Base-by-base conservation (phyloP, 2,113 vertebrate species). In the Cephalophus harveyi region DNA sequence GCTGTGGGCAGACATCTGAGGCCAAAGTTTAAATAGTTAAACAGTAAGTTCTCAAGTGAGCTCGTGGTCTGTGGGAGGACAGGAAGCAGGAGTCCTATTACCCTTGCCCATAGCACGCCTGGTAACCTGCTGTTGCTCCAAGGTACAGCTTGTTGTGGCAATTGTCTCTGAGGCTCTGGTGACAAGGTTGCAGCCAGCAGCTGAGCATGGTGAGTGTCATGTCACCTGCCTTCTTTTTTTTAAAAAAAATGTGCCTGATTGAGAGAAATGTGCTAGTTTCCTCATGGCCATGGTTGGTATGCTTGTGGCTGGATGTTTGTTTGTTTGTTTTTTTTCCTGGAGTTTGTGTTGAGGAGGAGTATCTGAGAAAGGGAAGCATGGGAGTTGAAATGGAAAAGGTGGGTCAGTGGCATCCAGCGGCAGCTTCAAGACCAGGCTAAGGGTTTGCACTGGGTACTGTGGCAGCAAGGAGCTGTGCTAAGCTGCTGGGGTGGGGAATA, bases 151-250 rank as follows among this genome's bases (percentile, higher is more conserved):
- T 93, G 93, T 94, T 87, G 95, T 87, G 84, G 0, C 40, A 1
- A 0, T 92, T 30, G 57, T 13, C 17, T 62, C 91, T 28, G 40
- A 67, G 4, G 19, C 59, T 55, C 48, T 5, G 3, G 21, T 71
- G 43, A 64, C 30, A n/a, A 1, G 12, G 64, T 7, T 40, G 60
- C 28, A 28, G 2, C 17, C 94, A 2, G 21, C 40, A 94, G 30
- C 76, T 30, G 95, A 86, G 86, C 33, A 98, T 97, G 98, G 98
- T 98, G 96, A 96, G 98, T 95, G 67, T n/a, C 21, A 12, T 95
- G 74, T 87, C 21, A 19, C 62, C 52, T 64, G 60, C 6, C 17
- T 9, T 2, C 19, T 40, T 13, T 15, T 14, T 13, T 11, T 1
- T 0, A 7, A 43, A 54, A 52, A 85, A 27, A 89, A 50, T 5